Evolutionary conservation across 2,113 vertebrate genomes (phyloP).

Genomic region (Archilochus colubris): DNA sequence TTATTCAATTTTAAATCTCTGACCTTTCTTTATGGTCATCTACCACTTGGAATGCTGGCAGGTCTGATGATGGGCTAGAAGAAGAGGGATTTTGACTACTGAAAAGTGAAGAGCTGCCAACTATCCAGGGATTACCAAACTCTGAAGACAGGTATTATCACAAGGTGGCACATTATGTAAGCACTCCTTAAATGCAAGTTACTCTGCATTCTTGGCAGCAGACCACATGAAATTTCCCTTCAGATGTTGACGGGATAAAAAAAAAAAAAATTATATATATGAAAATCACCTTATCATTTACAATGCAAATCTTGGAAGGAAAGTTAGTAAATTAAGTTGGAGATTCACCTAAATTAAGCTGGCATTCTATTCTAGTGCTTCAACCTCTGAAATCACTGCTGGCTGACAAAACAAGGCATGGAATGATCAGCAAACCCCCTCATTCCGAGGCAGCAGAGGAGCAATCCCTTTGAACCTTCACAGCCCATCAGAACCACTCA

Average conservation of each 20-base stretch:
- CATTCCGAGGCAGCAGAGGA: slow-evolving; percentile 54
- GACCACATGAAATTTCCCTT: slow-evolving; percentile 61
- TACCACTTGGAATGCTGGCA: neutral
- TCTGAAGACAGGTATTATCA: slow-evolving; percentile 33
- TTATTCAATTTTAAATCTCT: neutral
- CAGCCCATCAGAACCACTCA: slow-evolving; percentile 62
- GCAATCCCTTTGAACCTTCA: slow-evolving; percentile 68
- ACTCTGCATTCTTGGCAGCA: slow-evolving; percentile 57
- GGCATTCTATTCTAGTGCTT: slow-evolving; percentile 58
- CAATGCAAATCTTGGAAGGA: slow-evolving; percentile 65
- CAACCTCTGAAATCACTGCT: slow-evolving; percentile 47
- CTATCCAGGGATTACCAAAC: neutral
- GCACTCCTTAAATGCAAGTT: neutral
- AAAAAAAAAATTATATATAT: slow-evolving; percentile 27
- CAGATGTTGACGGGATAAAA: slow-evolving; percentile 46
- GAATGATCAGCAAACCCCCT: slow-evolving; percentile 61
- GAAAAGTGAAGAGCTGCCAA: neutral
- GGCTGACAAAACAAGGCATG: slow-evolving; percentile 62
- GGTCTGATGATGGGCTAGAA: neutral
- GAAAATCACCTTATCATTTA: slow-evolving; percentile 66
- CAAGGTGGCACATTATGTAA: slow-evolving; percentile 43
- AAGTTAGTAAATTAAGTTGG: slow-evolving; percentile 59
- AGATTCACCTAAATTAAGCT: slow-evolving; percentile 67
- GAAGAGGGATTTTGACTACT: neutral
- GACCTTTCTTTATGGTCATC: neutral